phyloP scores from a whole-genome alignment of 1,140 invertebrate genomes.

The Apis laboriosa region DNA sequence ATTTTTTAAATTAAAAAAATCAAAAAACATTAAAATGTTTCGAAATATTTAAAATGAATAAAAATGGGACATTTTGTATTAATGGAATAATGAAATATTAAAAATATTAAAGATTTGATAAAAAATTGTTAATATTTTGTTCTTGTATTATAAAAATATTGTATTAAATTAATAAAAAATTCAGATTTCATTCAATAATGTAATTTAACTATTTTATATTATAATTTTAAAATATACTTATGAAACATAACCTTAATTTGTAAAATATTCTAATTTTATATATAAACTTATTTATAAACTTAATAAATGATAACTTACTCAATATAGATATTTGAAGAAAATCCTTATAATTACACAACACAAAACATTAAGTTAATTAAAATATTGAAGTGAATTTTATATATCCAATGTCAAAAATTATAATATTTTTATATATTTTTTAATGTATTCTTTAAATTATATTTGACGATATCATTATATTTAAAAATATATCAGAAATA shows the following conservation, averaged over 20 bases:
- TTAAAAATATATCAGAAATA: not conserved
- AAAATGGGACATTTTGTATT: too few species aligned
- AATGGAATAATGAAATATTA: not conserved
- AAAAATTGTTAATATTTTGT: not conserved
- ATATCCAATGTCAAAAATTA: not conserved
- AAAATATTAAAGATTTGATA: not conserved
- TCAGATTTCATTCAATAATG: not conserved
- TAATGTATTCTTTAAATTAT: not conserved
- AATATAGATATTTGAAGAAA: not conserved
- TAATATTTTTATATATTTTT: not conserved
- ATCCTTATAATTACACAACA: not conserved
- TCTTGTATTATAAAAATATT: not conserved
- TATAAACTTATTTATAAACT: not conserved
- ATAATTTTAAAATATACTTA: not conserved
- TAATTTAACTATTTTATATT: not conserved
- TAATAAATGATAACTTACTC: constrained; percentile 1
- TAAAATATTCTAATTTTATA: not conserved
- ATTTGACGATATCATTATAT: not conserved
- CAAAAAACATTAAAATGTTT: too few species aligned
- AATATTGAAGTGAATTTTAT: not conserved
- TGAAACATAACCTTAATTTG: constrained; percentile 25
- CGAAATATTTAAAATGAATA: too few species aligned
- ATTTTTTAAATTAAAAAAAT: too few species aligned
- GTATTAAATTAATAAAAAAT: not conserved
- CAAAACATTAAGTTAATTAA: not conserved